Conservation (phyloP, 2,888 invertebrate genomes). For the Harpalus rufipes region DNA sequence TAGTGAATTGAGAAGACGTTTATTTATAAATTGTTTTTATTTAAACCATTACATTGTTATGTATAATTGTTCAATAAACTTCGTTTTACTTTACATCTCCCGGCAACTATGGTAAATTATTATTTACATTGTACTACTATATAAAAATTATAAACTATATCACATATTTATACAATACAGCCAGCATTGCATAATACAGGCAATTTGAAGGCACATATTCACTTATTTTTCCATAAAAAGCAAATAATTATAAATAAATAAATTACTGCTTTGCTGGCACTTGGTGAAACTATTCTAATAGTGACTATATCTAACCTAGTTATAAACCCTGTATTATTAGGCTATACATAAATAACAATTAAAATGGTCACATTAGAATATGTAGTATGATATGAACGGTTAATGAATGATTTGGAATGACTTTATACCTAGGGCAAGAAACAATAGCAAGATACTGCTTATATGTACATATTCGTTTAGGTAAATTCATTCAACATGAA, state of each 20-base stretch:
- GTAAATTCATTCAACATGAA: too few species aligned
- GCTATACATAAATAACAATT: conserved; percentile 21
- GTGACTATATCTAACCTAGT: conserved; percentile 17
- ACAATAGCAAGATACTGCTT: background rate
- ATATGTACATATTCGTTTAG: too few species aligned
- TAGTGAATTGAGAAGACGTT: conserved; percentile 12
- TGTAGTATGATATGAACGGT: background rate
- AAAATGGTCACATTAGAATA: background rate
- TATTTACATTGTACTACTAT: conserved; percentile 50
- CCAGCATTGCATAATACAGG: conserved; percentile 31
- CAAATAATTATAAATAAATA: conserved; percentile 41
- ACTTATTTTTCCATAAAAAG: conserved; percentile 2
- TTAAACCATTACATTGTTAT: conserved; percentile 41
- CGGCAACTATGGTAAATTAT: background rate
- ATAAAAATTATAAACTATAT: conserved; percentile 41
- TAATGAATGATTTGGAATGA: background rate
- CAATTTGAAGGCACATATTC: conserved; percentile 45
- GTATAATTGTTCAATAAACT: conserved; percentile 20
- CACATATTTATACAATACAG: conserved; percentile 43
- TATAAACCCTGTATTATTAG: conserved; percentile 39
- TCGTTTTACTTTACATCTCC: conserved; percentile 22
- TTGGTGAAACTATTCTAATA: conserved; percentile 22
- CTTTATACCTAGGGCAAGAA: background rate
- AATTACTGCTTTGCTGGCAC: conserved; percentile 42
- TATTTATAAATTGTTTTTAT: conserved; percentile 47